Base-by-base conservation (phyloP, 1,140 invertebrate species). In the Orius insidiosus region DNA sequence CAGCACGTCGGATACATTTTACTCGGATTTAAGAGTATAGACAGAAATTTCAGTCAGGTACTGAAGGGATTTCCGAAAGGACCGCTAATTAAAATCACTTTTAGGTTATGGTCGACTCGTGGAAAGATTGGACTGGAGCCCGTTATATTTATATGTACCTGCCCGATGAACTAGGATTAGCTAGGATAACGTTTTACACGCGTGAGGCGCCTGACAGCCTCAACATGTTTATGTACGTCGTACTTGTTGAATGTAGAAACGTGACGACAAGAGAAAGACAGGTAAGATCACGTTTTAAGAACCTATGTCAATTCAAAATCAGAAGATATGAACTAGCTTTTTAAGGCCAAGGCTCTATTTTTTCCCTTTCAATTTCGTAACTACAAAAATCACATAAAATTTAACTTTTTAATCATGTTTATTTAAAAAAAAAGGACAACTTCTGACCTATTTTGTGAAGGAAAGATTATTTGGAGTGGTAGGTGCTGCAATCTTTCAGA, bases 101-200 rank as follows among this genome's bases (percentile, higher is more conserved):
- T 38, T 50, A 58, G 53, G 54, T 61, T 6, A 56, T 68, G 47
- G 61, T 67, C 33, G 59, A 64, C 14, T 61, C 58, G 2, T 68
- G 67, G 67, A 67, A 67, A 51, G 67, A 68, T 37, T 68, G 65
- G 67, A 68, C 65, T 2, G 65, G 65, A n/a, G 66, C 63, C 2
- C 51, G 66, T 5, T 55, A 61, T 43, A 59, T 68, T 15, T 68
- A 67, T 51, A 53, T 67, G 48, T 59, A 67, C 46, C 58, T 68
- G 1, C 59, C 64, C 0, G 56, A 63, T 37, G 60, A 65, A 9
- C 56, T 68, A 45, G 62, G 64, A 6, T 55, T 68, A 3, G 51
- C 55, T 5, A 53, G 60, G 43, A 61, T 68, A 6, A 57, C 57
- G 14, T 63, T 68, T 45, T 65, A 62, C 46, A 57, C 58, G 13